These are phyloP conservation scores for Oedothorax gibbosus DNA, from an alignment of 1,140 invertebrate genomes.

Conservation along the genomic window DNA sequence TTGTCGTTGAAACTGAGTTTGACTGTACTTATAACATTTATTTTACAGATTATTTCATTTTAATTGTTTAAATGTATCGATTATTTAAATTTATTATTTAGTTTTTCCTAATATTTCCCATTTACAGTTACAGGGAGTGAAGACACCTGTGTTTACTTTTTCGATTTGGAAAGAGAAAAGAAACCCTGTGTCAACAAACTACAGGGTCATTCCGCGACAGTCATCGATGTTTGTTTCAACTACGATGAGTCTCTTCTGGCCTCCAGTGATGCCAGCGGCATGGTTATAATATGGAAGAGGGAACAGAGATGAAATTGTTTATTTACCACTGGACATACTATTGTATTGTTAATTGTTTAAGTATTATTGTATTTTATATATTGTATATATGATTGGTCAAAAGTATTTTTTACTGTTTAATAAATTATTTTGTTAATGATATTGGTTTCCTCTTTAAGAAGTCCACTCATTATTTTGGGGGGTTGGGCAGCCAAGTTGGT, in stretches of 20 bases:
- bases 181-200: constrained; percentile 83
- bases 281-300: constrained; percentile 87
- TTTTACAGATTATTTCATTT: too few species aligned
- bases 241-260: constrained; percentile 89
- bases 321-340: background rate
- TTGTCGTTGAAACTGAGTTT: too few species aligned
- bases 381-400: background rate
- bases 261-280: constrained; percentile 84
- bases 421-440: background rate
- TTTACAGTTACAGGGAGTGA: constrained; percentile 82
- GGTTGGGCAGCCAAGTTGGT: too few species aligned
- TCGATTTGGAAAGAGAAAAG: constrained; percentile 79
- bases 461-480: too few species aligned
- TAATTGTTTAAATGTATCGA: too few species aligned
- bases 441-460: background rate
- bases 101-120: background rate
- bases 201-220: constrained; percentile 84
- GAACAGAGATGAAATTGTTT: constrained; percentile 61
- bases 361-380: background rate
- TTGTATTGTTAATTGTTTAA: constrained; percentile 6
- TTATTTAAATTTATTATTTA: too few species aligned
- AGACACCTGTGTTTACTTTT: constrained; percentile 86
- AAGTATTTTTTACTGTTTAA: background rate
- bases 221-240: constrained; percentile 87
- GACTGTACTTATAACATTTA: too few species aligned